phyloP scores from a whole-genome alignment of 2,113 vertebrate genomes.

The Nipponia nippon region DNA sequence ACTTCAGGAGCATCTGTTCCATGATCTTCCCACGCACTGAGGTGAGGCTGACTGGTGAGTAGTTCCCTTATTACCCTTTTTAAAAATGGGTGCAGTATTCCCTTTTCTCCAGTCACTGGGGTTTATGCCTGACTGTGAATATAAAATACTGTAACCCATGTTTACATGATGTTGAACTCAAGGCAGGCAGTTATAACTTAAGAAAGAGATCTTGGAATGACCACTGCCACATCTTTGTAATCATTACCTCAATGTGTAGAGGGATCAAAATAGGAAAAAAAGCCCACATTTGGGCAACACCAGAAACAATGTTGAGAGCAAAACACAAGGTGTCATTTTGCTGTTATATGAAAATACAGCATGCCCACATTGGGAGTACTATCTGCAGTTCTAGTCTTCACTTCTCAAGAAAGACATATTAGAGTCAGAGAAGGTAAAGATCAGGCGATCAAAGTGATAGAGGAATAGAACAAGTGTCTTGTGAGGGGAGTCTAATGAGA shows the following conservation, averaged over 20 bases:
- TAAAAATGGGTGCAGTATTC: background rate
- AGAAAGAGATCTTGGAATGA: background rate
- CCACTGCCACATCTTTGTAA: background rate
- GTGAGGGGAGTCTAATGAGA: background rate
- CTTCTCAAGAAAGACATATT: background rate
- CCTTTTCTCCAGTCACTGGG: background rate
- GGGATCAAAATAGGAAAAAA: background rate
- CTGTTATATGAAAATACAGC: background rate
- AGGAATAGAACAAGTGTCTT: background rate
- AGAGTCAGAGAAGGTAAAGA: background rate
- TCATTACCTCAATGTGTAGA: background rate
- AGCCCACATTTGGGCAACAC: background rate
- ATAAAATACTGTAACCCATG: background rate
- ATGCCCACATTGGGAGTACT: background rate
- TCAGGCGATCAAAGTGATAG: background rate
- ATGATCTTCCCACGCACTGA: background rate
- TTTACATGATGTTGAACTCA: background rate
- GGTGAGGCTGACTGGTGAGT: background rate
- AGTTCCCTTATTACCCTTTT: background rate
- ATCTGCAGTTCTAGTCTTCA: background rate
- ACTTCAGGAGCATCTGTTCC: background rate
- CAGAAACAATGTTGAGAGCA: background rate
- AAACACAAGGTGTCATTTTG: background rate
- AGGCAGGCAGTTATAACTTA: background rate
- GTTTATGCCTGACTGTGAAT: background rate